Conservation (phyloP, 2,797 vertebrate species). For the Sebastes glaucus region DNA sequence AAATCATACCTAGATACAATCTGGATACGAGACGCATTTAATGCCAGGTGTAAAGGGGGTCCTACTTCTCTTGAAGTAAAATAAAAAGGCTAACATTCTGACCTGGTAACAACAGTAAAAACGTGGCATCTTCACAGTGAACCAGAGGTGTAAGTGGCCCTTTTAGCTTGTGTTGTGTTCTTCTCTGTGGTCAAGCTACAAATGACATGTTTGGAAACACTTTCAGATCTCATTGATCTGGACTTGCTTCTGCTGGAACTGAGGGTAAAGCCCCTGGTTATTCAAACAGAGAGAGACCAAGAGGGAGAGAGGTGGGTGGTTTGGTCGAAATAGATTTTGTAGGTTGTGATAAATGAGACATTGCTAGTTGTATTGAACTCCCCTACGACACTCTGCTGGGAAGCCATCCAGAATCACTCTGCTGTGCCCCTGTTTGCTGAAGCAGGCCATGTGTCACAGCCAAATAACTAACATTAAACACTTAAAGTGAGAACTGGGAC, state of each 20-base stretch:
- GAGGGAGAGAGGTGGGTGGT: background rate
- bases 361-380: slow-evolving; percentile 40
- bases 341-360: slow-evolving; percentile 47
- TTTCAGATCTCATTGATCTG: slow-evolving; percentile 32
- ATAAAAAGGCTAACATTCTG: background rate
- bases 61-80: background rate
- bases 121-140: background rate
- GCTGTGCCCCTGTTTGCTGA: slow-evolving; percentile 47
- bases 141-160: background rate
- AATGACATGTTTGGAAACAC: slow-evolving; percentile 47
- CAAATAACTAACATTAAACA: slow-evolving; percentile 72
- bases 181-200: slow-evolving; percentile 20
- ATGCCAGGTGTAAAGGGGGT: too few species aligned
- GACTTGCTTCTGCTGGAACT: slow-evolving; percentile 8
- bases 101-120: background rate
- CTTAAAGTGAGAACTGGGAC: slow-evolving; percentile 69
- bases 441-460: slow-evolving; percentile 47
- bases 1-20: too few species aligned
- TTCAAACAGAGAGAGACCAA: background rate
- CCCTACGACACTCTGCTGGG: slow-evolving; percentile 46
- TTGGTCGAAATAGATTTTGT: slow-evolving; percentile 43
- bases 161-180: background rate
- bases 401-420: slow-evolving; percentile 64
- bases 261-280: background rate
- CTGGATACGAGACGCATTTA: too few species aligned